A percentile compares a stretch with the other conserved stretches of the same genome.
phyloP scores from a whole-genome alignment of 2,797 vertebrate species.

The Sebastolobus alascanus region DNA sequence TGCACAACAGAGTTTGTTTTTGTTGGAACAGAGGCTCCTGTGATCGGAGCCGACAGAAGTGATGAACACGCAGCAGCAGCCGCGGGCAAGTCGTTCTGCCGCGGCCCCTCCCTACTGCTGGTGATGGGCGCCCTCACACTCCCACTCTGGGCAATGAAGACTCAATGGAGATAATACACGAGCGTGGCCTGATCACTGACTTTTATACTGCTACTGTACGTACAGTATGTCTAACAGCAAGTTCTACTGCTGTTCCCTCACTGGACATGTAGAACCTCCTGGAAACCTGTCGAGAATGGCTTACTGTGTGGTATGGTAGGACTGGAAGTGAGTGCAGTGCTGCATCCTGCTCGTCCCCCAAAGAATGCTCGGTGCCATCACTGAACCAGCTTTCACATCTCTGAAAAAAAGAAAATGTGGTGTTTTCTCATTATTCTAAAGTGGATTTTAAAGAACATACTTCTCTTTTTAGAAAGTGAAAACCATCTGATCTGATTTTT shows the following conservation, averaged over 20 bases:
- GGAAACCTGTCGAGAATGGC: conserved; percentile 80
- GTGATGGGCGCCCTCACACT: conserved; percentile 77
- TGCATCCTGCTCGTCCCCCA: conserved; percentile 90
- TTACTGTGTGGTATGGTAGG: conserved; percentile 63
- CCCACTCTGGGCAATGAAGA: conserved; percentile 83
- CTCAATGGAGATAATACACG: conserved; percentile 94
- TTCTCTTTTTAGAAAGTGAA: conserved; percentile 75
- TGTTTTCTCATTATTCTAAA: conserved; percentile 84
- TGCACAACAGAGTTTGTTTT: conserved; percentile 94
- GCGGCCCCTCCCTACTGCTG: conserved; percentile 76
- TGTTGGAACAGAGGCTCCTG: conserved; percentile 90
- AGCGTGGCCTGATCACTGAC: conserved; percentile 57
- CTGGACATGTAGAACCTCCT: conserved; percentile 79
- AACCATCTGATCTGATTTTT: conserved; percentile 56
- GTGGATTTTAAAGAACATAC: conserved; percentile 67
- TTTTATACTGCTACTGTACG: conserved; percentile 51
- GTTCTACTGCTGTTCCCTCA: conserved; percentile 86
- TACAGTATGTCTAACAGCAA: conserved; percentile 70
- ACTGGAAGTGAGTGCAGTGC: conserved; percentile 85
- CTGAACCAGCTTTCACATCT: conserved; percentile 80
- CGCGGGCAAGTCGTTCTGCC: conserved; percentile 60
- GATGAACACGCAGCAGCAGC: conserved; percentile 88
- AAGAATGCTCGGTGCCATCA: conserved; percentile 91
- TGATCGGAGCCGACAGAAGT: conserved; percentile 88
- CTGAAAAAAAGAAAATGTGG: conserved; percentile 63